Conservation (phyloP, 1,140 invertebrate genomes). For the Drosophila ercepeae region DNA sequence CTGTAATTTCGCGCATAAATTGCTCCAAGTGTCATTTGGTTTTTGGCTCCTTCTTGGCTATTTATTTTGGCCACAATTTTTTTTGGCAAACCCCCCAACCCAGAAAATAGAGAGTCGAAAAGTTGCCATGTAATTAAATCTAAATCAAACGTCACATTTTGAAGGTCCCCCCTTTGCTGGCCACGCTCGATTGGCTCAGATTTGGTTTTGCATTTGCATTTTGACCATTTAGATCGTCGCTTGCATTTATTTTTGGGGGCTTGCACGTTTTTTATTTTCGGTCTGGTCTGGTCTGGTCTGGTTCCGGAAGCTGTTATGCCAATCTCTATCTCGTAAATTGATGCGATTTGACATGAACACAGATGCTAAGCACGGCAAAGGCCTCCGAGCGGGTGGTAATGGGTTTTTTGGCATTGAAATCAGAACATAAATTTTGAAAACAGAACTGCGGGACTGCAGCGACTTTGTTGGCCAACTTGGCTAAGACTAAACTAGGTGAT, state of each 20-base stretch:
- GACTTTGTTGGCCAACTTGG: constrained; percentile 25
- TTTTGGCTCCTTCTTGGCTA: constrained; percentile 30
- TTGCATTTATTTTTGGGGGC: constrained; percentile 28
- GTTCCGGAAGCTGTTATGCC: constrained; percentile 72
- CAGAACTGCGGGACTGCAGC: not conserved
- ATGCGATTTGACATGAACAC: constrained; percentile 70
- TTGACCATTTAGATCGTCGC: constrained; percentile 27
- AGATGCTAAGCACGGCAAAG: constrained; percentile 37
- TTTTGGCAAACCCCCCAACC: constrained; percentile 2
- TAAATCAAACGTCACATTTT: constrained; percentile 82
- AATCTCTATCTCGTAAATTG: constrained; percentile 73
- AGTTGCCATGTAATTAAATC: constrained; percentile 80
- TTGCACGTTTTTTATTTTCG: constrained; percentile 28
- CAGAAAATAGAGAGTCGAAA: constrained; percentile 19
- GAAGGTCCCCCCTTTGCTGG: constrained; percentile 59
- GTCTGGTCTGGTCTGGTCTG: no score
- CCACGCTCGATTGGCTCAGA: constrained; percentile 76
- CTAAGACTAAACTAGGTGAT: not conserved
- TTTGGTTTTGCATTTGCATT: constrained; percentile 50
- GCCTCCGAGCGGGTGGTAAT: constrained; percentile 62
- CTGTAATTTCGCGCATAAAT: constrained; percentile 81
- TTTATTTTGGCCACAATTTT: constrained; percentile 39
- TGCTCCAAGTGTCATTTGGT: constrained; percentile 56
- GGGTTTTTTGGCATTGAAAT: constrained; percentile 75
- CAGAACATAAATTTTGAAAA: constrained; percentile 30